Evolutionary conservation across 2,888 invertebrate species (phyloP), one percentile per base, ranked within the genome.

Genomic region (Scaptomyza reducta): DNA sequence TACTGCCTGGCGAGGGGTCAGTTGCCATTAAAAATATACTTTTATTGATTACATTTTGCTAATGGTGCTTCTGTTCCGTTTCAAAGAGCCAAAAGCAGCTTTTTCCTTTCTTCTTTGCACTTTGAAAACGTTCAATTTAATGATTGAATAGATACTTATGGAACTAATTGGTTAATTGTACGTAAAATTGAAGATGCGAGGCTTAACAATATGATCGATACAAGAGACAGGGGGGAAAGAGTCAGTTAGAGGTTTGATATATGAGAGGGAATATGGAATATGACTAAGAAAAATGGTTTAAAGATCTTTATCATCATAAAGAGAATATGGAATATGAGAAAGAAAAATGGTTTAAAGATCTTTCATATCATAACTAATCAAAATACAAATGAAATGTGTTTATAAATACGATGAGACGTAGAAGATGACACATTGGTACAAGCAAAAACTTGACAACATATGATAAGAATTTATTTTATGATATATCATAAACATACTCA

Each of bases 21-120:
- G 42, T 56, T 47, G 62, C 53, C 53, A 41, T 49, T 49, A 50
- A 47, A 18, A 13, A 59, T 13, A 44, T 51, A 14, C 74, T 49
- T 22, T 45, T 35, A 45, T 44, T 71, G 55, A 74, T 71, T 71
- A 45, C 41, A 42, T 54, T 70, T 54, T 35, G 10, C 49, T 41
- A 57, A 65, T 65, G 49, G 29, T 1, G 18, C 40, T 46, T 33
- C n/a, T n/a, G n/a, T 18, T 3, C 7, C 14, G 6, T 14, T n/a
- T 38, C 3, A 22, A 22, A 22, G 22, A 22, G 22, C 2, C 22
- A 22, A 22, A 22, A 22, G 22, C 22, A 2, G 22, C 2, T 22
- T 22, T 22, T 22, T 22, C 16, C 16, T 9, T 25, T 40, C 14
- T 14, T 38, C 38, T 14, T 42, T 49, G 66, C 40, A 53, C 56